phyloP scores from a whole-genome alignment of 2,888 invertebrate genomes.

The Drosophila formosana region DNA sequence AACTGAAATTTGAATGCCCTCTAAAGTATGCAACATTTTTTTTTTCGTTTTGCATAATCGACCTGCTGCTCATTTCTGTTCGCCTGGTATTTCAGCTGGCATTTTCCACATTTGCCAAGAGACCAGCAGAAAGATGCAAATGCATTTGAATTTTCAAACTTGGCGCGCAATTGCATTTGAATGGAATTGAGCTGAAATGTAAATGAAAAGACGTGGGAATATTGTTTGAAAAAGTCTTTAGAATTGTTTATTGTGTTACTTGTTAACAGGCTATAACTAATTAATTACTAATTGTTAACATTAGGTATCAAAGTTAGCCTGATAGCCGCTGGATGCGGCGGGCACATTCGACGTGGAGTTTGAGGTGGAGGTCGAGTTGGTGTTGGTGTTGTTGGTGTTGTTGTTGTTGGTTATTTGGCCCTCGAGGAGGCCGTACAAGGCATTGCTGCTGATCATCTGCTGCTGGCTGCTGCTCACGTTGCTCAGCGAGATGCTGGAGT shows the following conservation, averaged over 20 bases:
- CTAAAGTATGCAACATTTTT: too few relatives aligned
- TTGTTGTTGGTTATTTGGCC: slow-evolving; percentile 43
- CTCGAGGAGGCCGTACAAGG: slow-evolving; percentile 62
- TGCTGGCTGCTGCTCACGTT: slow-evolving; percentile 47
- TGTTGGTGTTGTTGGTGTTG: slow-evolving; percentile 30
- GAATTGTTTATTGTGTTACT: background rate
- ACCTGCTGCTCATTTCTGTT: too few relatives aligned
- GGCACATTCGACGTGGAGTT: slow-evolving; percentile 39
- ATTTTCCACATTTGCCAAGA: background rate
- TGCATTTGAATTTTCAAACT: background rate
- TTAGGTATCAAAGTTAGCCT: slow-evolving; percentile 39
- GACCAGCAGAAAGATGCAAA: too few relatives aligned
- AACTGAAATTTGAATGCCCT: too few relatives aligned
- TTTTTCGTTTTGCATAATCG: background rate
- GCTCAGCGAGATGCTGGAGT: slow-evolving; percentile 48
- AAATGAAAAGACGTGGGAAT: background rate
- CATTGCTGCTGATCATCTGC: slow-evolving; percentile 42
- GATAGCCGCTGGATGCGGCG: slow-evolving; percentile 42
- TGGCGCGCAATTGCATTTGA: background rate
- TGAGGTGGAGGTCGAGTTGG: slow-evolving; percentile 28
- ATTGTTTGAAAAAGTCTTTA: background rate
- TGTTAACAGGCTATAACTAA: background rate
- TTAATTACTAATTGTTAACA: background rate
- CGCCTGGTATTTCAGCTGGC: background rate
- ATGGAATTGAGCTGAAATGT: background rate